Evolutionary conservation across 2,888 invertebrate species (phyloP), one percentile per base, ranked within the genome.

Genomic region (Tubulanus polymorphus): DNA sequence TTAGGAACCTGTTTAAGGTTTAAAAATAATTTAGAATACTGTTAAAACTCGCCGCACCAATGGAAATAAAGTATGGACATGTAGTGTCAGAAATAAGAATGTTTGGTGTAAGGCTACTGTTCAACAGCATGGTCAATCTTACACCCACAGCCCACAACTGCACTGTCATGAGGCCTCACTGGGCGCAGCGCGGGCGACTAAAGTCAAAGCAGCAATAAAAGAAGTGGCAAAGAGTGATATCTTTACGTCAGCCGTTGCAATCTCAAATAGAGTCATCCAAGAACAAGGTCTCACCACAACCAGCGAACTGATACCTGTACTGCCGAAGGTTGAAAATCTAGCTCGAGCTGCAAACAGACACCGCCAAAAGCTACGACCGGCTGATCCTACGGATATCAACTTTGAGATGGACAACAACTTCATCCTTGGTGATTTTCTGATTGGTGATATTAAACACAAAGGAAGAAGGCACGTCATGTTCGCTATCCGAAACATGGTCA

Each of bases 371-470:
- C 25, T 18, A 20, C 41, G 41, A 5, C 53, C 53, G 2, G 6
- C 5, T 15, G 23, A 51, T 18, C 53, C 53, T 12, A 45, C 15
- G 18, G 50, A 53, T 52, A 27, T 50, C 10, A 51, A 53, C 29
- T 53, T 53, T 45, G 23, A 5, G 12, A 27, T 53, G 10, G 8
- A 15, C 26, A 25, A 26, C 3, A n/a, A 53, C 32, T 27, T 25
- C 32, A 25, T 53, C 6, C 53, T 37, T 48, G n/a, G 12, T 30
- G 29, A 48, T n/a, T 54, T 54, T 25, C 28, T 54, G 28, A 23
- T 18, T n/a, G 10, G 25, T 3, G 55, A 55, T 32, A 18, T 55
- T 18, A 2, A 30, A 41, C 20, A 20, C 15, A 48, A 45, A 15
- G 57, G 25, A 2, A 6, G 29, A 25, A 18, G 52, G 3, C 53